Evolutionary conservation across 2,888 invertebrate species (phyloP), one percentile per base, ranked within the genome.

Genomic region (Orchesellides sinensis): DNA sequence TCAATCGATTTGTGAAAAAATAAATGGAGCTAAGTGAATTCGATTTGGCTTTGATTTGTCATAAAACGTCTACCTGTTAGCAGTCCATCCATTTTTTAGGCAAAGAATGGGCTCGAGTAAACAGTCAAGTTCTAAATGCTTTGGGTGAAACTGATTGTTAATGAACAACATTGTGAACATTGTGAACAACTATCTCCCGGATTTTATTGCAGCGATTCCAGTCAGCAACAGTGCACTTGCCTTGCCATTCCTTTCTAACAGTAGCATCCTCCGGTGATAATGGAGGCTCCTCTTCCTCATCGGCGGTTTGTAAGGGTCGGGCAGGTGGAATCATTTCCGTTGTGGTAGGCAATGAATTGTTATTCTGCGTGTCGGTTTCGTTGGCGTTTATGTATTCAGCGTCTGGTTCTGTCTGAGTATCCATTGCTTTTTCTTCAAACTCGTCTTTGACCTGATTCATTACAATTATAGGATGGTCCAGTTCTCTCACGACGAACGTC

Each of bases 151-250:
- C 32, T 52, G 47, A 45, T 17, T 78, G n/a, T 78, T 73, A 35
- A 72, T 79, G 8, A n/a, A n/a, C n/a, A n/a, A n/a, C n/a, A n/a
- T n/a, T n/a, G n/a, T n/a, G n/a, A n/a, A 83, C 83, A 32, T 83
- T 29, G 5, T 69, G 27, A 0, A 83, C 79, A 8, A 45, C 27
- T 45, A 83, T 83, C 40, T 61, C 17, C 10, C 49, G 5, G 17
- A 83, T 54, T 49, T 78, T 70, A 25, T 78, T 83, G 49, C 83
- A 83, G 4, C 68, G 52, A 23, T 73, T 68, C 79, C 83, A 83
- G 12, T 79, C 47, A n/a, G 17, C n/a, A 0, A 17, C 23, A 2
- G 35, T 23, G 25, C 79, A 79, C 10, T 73, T 49, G 5, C 83
- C 83, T 21, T 74, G 65, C 83, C 83, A 83, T 49, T 83, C 83